phyloP scores from a whole-genome alignment of 1,140 invertebrate genomes.

The Tribolium madens region DNA sequence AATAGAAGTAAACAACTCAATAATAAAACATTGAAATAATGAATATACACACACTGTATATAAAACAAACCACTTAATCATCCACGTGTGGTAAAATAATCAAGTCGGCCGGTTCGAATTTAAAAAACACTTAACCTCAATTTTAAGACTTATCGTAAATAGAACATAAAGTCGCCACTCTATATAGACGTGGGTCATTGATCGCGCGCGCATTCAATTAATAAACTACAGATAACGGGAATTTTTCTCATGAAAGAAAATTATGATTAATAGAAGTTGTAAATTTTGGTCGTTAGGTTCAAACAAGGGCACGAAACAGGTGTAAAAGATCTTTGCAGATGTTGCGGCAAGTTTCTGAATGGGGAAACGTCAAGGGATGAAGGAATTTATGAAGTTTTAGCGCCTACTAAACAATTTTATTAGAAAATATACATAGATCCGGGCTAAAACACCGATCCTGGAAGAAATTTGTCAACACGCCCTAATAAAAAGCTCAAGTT shows the following conservation, averaged over 20 bases:
- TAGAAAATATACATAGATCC: no score
- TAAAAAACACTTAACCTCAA: constrained; percentile 44
- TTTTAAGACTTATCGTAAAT: constrained; percentile 46
- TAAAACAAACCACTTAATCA: constrained; percentile 45
- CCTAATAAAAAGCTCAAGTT: no score
- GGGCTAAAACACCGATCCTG: no score
- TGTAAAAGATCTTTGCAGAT: constrained; percentile 44
- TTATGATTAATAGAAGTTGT: constrained; percentile 6
- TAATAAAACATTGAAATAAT: constrained; percentile 46
- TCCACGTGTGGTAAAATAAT: constrained; percentile 45
- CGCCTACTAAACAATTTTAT: no score
- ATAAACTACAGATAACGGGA: neutral
- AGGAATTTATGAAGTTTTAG: neutral
- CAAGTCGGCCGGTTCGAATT: constrained; percentile 41
- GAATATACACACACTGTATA: constrained; percentile 39
- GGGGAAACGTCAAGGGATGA: constrained; percentile 6
- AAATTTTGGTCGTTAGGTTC: constrained; percentile 24
- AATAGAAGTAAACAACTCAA: constrained; percentile 45
- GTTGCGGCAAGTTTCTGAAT: constrained; percentile 30
- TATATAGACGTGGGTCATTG: constrained; percentile 31
- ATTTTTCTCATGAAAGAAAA: no score
- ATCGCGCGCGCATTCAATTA: neutral
- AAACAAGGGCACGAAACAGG: constrained; percentile 45
- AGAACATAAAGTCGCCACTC: constrained; percentile 21
- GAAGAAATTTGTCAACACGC: no score